phyloP scores from a whole-genome alignment of 2,888 invertebrate species.

The Caradrina clavipalpis region DNA sequence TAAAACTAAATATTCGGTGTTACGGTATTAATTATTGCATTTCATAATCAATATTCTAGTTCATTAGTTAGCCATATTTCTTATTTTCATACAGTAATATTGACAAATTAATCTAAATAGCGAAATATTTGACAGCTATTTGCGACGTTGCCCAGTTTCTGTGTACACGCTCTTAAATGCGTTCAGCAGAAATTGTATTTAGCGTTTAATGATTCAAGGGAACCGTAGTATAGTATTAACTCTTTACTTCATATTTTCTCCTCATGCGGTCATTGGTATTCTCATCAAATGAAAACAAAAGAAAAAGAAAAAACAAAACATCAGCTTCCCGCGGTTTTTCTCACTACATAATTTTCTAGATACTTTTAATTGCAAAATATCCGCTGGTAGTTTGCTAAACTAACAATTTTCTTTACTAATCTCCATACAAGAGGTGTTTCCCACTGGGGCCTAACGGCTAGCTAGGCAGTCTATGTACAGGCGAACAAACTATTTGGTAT shows the following conservation, averaged over 20 bases:
- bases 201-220: no score
- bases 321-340: conserved; percentile 42
- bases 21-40: no score
- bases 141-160: no score
- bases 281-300: neutral
- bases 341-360: conserved; percentile 41
- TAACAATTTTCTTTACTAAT: conserved; percentile 63
- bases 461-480: conserved; percentile 22
- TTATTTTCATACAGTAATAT: no score
- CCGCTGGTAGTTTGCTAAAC: conserved; percentile 44
- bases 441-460: conserved; percentile 47
- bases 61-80: no score
- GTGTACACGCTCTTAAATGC: no score
- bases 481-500: neutral
- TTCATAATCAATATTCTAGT: no score
- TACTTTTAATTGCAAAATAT: conserved; percentile 65
- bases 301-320: neutral
- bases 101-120: no score
- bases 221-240: no score
- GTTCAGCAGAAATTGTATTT: no score
- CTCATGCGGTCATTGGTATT: conserved; percentile 31
- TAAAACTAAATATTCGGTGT: no score
- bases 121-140: no score
- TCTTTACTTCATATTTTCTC: neutral
- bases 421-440: conserved; percentile 65